A percentile compares a stretch with the other conserved stretches of the same genome.
These are phyloP conservation scores for Polymixis lichenea DNA, from an alignment of 2,888 invertebrate genomes.

Conservation along the genomic window DNA sequence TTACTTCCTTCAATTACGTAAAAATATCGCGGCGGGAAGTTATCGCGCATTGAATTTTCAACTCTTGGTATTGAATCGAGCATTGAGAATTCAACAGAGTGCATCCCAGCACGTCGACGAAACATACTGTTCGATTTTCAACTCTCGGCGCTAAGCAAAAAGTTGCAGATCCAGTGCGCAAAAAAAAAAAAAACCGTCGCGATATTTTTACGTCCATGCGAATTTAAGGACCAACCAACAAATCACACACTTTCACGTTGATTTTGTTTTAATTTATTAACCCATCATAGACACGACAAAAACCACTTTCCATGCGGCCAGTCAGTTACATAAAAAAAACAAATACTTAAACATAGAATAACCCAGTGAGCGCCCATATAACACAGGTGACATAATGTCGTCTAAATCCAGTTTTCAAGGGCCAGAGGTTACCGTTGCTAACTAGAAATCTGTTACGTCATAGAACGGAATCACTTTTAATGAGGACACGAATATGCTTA, in stretches of 20 bases:
- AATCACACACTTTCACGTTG: not conserved
- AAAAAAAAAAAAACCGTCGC: no score
- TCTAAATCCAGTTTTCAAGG: slow-evolving; percentile 30
- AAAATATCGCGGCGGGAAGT: no score
- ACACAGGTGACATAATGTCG: slow-evolving; percentile 28
- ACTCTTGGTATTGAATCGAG: no score
- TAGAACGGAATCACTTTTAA: not conserved
- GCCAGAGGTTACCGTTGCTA: slow-evolving; percentile 20
- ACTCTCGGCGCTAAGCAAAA: no score
- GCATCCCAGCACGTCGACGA: no score
- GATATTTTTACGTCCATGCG: no score
- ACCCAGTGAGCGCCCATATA: not conserved
- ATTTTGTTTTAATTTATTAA: slow-evolving; percentile 1
- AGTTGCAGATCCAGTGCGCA: not conserved
- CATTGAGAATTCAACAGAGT: no score
- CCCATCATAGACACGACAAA: not conserved
- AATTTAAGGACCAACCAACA: not conserved
- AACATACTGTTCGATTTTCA: no score
- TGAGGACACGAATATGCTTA: not conserved
- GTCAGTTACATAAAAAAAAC: slow-evolving; percentile 27
- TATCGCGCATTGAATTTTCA: no score
- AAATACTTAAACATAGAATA: not conserved
- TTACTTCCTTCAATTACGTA: no score
- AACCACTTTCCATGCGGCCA: slow-evolving; percentile 9
- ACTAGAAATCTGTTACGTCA: slow-evolving; percentile 37